Conservation (phyloP, 2,113 vertebrate species). For the Gallinago paraguaiae region DNA sequence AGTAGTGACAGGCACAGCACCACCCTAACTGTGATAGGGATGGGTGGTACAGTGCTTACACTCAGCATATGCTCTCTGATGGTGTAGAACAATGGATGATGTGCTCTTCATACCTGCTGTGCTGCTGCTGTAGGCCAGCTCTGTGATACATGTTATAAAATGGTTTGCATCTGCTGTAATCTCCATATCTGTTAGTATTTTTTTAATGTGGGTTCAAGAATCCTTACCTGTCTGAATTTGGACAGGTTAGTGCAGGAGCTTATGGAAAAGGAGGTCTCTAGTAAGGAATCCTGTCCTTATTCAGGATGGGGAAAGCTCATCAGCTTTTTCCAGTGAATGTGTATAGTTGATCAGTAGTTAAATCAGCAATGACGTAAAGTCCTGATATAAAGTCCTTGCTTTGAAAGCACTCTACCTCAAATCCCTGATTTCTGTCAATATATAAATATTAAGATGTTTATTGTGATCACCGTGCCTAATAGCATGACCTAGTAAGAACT, state of each 20-base stretch:
- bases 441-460: not conserved
- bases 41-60: not conserved
- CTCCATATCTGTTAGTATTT: not conserved
- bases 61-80: fast-evolving
- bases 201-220: not conserved
- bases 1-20: not conserved
- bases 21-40: not conserved
- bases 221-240: not conserved
- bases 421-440: not conserved
- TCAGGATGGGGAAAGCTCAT: not conserved
- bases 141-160: not conserved
- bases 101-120: not conserved
- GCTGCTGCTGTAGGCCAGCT: not conserved
- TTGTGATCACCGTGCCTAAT: not conserved
- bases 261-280: not conserved
- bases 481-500: not conserved
- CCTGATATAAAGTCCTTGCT: not conserved
- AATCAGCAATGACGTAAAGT: not conserved
- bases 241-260: not conserved
- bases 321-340: not conserved
- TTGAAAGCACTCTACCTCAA: not conserved
- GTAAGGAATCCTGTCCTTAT: not conserved
- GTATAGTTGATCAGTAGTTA: not conserved
- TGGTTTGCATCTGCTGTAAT: not conserved
- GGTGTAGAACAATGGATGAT: too few species aligned